Conservation (phyloP, 2,888 invertebrate genomes). For the Copidosoma aretas region DNA sequence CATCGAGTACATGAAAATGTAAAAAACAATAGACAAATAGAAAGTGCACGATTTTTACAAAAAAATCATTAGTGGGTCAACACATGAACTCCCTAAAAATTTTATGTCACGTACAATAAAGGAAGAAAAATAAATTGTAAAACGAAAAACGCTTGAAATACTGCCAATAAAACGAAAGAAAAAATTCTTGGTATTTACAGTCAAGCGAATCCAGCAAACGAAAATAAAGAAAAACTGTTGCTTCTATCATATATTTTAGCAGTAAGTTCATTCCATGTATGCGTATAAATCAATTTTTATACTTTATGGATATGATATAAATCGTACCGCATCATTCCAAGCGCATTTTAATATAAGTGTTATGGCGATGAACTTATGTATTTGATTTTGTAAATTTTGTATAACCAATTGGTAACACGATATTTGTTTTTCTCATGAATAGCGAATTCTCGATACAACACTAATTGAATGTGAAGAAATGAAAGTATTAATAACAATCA, state of each 20-base stretch:
- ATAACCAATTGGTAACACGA: slow-evolving; percentile 11
- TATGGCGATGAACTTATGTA: slow-evolving; percentile 26
- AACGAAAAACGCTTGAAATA: slow-evolving; percentile 27
- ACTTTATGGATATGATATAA: slow-evolving; percentile 38
- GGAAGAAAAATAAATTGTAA: too few relatives aligned
- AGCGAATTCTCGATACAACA: slow-evolving; percentile 18
- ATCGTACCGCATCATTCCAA: slow-evolving; percentile 46
- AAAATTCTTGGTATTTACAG: slow-evolving; percentile 24
- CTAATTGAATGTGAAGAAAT: slow-evolving; percentile 16
- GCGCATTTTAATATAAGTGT: slow-evolving; percentile 44
- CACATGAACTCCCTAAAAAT: neutral
- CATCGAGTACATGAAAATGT: too few relatives aligned
- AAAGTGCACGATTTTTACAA: too few relatives aligned
- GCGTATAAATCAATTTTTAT: slow-evolving; percentile 33
- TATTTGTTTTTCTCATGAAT: slow-evolving; percentile 16
- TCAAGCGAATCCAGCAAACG: slow-evolving; percentile 11
- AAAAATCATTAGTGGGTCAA: too few relatives aligned
- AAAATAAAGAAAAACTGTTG: too few relatives aligned
- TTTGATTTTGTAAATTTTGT: slow-evolving; percentile 27
- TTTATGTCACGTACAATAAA: slow-evolving; percentile 28
- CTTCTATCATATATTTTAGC: slow-evolving; percentile 28
- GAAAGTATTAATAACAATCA: slow-evolving; percentile 46
- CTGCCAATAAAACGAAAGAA: slow-evolving; percentile 17
- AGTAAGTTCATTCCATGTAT: slow-evolving; percentile 39
- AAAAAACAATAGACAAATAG: too few relatives aligned